Evolutionary conservation across 2,888 invertebrate species (phyloP).

Genomic region (Zhuqinia jingwanae): DNA sequence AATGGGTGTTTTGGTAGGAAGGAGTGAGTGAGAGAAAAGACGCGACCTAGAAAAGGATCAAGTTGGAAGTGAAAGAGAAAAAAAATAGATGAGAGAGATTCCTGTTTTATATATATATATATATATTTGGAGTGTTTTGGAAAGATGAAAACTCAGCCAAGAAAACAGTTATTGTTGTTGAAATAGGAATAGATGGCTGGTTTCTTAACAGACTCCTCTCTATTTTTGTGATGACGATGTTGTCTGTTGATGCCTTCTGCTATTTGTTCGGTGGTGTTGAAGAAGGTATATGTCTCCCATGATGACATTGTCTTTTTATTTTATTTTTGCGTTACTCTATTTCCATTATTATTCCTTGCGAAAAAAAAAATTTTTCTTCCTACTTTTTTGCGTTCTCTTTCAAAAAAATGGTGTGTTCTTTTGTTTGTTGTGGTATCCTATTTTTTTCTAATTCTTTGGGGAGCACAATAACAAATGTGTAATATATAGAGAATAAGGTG

Average conservation of each 20-base stretch:
- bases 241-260: constrained; percentile 34
- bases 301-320: constrained; percentile 58
- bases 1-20: constrained; percentile 11
- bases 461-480: constrained; percentile 2
- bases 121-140: no score
- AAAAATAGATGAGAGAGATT: constrained; percentile 2
- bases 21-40: background rate
- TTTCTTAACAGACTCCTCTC: constrained; percentile 39
- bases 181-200: constrained; percentile 21
- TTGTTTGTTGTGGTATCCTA: background rate
- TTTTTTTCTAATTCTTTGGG: constrained; percentile 46
- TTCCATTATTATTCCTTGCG: background rate
- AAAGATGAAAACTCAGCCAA: constrained; percentile 11
- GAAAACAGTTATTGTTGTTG: background rate
- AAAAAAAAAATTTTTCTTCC: constrained; percentile 1
- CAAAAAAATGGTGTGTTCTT: background rate
- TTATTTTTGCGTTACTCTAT: no score
- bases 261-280: constrained; percentile 11
- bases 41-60: constrained; percentile 27
- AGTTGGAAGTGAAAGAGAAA: constrained; percentile 21
- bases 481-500: constrained; percentile 14
- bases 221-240: background rate
- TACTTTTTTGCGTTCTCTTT: constrained; percentile 6
- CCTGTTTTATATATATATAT: no score
- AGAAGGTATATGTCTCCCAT: constrained; percentile 45